Conservation (phyloP, 2,113 vertebrate genomes). For the Caranx ignobilis region DNA sequence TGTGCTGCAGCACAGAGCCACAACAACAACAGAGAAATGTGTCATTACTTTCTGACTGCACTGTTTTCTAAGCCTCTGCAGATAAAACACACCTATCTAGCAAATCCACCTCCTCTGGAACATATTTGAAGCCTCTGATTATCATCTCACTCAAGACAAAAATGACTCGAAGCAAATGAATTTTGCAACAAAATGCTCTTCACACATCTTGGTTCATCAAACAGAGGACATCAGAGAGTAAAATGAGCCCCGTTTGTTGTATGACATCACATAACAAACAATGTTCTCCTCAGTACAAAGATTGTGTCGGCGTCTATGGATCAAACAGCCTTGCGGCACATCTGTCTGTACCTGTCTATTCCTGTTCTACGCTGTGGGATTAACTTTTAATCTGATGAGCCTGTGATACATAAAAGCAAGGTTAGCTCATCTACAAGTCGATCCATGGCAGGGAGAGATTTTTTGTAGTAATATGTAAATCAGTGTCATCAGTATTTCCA, state of each 20-base stretch:
- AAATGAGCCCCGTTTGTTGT: conserved; percentile 16
- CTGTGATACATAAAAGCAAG: conserved; percentile 42
- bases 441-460: conserved; percentile 30
- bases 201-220: conserved; percentile 31
- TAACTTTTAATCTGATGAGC: conserved; percentile 50
- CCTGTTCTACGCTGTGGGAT: conserved; percentile 16
- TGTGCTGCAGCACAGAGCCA: not conserved
- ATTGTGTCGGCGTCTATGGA: not conserved
- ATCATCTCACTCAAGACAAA: not conserved
- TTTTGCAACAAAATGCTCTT: conserved; percentile 26
- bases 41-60: not conserved
- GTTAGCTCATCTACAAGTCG: conserved; percentile 19
- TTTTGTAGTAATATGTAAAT: conserved; percentile 68
- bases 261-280: conserved; percentile 14
- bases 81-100: not conserved
- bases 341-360: conserved; percentile 1
- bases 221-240: conserved; percentile 3
- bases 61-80: not conserved
- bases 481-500: conserved; percentile 55
- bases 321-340: conserved; percentile 9
- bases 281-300: not conserved
- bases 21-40: not conserved
- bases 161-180: conserved; percentile 20
- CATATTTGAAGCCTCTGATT: conserved; percentile 15
- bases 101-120: conserved; percentile 1